Evolutionary conservation across 2,888 invertebrate genomes (phyloP), one percentile per base, ranked within the genome.

Genomic region (Caenorhabditis sinica): DNA sequence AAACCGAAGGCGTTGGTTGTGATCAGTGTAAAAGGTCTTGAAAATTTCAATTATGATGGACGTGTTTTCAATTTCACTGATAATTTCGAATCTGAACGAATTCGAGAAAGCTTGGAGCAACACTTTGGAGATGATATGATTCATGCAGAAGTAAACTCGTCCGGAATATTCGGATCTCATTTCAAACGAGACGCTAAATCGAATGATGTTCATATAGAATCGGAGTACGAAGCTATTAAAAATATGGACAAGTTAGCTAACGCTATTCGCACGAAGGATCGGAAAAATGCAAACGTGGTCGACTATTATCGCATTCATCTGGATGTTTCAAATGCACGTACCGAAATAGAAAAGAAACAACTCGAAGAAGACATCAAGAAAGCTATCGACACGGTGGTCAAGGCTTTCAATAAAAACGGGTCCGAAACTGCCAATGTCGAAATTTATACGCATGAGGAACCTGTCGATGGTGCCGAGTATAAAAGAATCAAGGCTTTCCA

Each of bases 221-320:
- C 40, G 3, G 23, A 56, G 13, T 17, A 43, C 1, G 30, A 69
- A 4, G 79, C 75, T n/a, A 30, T 83, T 51, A 28, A 17, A 5
- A 79, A 74, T 56, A 63, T 83, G 80, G 25, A 56, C 11, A 69
- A 75, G 20, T 30, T 83, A 2, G 68, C 69, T n/a, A n/a, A 25
- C 13, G 51, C 60, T 2, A 75, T 83, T n/a, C 49, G 43, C 11
- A 45, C 40, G 11, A 71, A 65, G 23, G 65, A 79, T 23, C 66
- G 69, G 9, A 71, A 60, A 9, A 43, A 43, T 28, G 45, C 63
- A 3, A 71, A 83, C 30, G 69, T 63, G 13, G 63, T 80, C 17
- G 79, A 82, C 33, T 82, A 51, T 17, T 82, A 82, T n/a, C 73
- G 81, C 8, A 72, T 81, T 56, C 81, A 81, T 65, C 71, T 79